These are phyloP conservation scores for Thermophis baileyi DNA, from an alignment of 2,113 vertebrate genomes.

Conservation along the genomic window DNA sequence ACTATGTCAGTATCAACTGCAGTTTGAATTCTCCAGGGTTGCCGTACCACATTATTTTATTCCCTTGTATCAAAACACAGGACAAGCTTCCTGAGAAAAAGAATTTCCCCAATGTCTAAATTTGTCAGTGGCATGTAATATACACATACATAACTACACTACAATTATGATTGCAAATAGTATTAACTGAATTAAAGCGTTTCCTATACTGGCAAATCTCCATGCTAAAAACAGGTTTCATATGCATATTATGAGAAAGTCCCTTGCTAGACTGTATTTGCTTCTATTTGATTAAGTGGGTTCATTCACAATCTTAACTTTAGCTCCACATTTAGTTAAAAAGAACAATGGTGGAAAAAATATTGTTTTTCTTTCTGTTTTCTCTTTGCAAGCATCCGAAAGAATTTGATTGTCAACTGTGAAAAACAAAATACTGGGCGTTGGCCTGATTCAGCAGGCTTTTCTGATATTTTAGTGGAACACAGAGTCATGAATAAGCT, in stretches of 20 bases:
- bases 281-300: neutral
- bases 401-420: neutral
- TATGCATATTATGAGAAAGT: neutral
- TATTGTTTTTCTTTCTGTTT: neutral
- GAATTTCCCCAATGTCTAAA: neutral
- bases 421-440: neutral
- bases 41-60: neutral
- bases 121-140: neutral
- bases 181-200: neutral
- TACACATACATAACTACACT: neutral
- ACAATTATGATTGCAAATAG: neutral
- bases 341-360: neutral
- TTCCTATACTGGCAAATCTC: neutral
- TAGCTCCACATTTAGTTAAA: neutral
- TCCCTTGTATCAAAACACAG: neutral
- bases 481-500: neutral
- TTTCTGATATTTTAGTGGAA: neutral
- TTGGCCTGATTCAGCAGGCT: neutral
- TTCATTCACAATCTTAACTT: neutral
- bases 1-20: neutral
- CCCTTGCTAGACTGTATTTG: neutral
- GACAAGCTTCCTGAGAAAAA: neutral
- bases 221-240: neutral
- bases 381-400: neutral
- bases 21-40: neutral